phyloP scores from a whole-genome alignment of 2,113 vertebrate genomes.

The Micromys minutus region DNA sequence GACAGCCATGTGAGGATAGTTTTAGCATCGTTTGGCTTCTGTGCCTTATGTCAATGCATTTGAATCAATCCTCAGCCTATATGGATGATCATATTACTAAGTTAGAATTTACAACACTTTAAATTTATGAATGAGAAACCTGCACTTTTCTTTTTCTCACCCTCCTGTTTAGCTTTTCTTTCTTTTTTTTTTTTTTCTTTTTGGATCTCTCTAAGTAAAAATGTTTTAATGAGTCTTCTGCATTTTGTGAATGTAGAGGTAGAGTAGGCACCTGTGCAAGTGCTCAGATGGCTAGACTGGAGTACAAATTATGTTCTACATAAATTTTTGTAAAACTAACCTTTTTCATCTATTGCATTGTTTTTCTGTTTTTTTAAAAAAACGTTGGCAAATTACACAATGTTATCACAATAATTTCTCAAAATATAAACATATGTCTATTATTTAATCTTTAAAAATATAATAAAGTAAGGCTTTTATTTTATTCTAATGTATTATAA shows the following conservation, averaged over 20 bases:
- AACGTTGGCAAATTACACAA: not conserved
- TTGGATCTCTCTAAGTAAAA: not conserved
- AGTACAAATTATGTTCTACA: not conserved
- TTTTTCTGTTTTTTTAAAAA: not conserved
- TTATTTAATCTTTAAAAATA: not conserved
- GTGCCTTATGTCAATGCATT: not conserved
- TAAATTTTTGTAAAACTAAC: not conserved
- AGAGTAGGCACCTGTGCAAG: not conserved
- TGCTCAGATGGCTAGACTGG: rapidly evolving
- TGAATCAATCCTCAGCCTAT: not conserved
- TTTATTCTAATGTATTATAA: not conserved
- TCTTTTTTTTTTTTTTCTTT: not conserved
- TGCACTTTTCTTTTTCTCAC: constrained; percentile 25
- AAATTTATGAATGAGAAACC: constrained; percentile 51
- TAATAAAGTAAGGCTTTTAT: not conserved
- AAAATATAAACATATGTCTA: not conserved
- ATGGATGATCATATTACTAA: not conserved
- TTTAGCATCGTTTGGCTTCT: not conserved
- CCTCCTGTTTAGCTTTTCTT: constrained; percentile 28
- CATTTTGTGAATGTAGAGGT: not conserved
- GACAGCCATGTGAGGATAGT: not conserved
- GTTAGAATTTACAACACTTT: constrained; percentile 2
- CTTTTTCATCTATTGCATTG: not conserved
- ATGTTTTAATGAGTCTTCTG: not conserved
- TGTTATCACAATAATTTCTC: not conserved